Conservation (phyloP, 2,797 vertebrate genomes). For the Ctenopoma multispine region DNA sequence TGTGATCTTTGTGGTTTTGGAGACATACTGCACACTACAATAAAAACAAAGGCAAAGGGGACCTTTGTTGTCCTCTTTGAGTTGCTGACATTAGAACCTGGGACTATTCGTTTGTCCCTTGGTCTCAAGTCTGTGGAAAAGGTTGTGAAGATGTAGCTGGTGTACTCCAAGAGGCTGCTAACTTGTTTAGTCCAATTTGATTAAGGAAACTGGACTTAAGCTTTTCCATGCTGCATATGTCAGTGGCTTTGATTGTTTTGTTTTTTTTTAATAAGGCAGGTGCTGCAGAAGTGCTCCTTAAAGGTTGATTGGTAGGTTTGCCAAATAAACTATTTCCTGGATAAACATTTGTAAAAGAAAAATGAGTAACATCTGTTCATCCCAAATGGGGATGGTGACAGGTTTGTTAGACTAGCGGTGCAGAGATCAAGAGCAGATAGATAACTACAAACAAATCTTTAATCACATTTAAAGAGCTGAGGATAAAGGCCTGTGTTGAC, state of each 20-base stretch:
- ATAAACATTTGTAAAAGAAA: conserved; percentile 55
- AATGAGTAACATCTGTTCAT: conserved; percentile 32
- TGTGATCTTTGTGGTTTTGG: conserved; percentile 14
- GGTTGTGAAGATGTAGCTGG: background rate
- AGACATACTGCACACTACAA: conserved; percentile 11
- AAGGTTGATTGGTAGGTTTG: conserved; percentile 36
- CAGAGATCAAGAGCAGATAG: conserved; percentile 52
- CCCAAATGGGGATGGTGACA: conserved; percentile 14
- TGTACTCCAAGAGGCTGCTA: background rate
- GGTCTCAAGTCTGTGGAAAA: background rate
- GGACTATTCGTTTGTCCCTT: background rate
- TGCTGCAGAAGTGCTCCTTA: conserved; percentile 31
- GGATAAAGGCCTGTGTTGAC: conserved; percentile 67
- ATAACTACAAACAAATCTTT: conserved; percentile 62
- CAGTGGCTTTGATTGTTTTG: conserved; percentile 18
- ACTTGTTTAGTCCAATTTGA: background rate
- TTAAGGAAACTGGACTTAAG: background rate
- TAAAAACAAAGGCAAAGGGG: conserved; percentile 16
- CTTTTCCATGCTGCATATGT: conserved; percentile 1
- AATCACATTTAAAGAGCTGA: conserved; percentile 54
- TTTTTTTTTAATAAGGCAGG: conserved; percentile 21
- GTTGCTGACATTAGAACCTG: conserved; percentile 17
- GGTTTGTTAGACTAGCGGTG: conserved; percentile 33
- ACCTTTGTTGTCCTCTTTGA: conserved; percentile 6
- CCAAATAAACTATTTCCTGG: conserved; percentile 51